Evolutionary conservation across 2,797 vertebrate genomes (phyloP), one percentile per base, ranked within the genome.

Genomic region (Phataginus tricuspis): DNA sequence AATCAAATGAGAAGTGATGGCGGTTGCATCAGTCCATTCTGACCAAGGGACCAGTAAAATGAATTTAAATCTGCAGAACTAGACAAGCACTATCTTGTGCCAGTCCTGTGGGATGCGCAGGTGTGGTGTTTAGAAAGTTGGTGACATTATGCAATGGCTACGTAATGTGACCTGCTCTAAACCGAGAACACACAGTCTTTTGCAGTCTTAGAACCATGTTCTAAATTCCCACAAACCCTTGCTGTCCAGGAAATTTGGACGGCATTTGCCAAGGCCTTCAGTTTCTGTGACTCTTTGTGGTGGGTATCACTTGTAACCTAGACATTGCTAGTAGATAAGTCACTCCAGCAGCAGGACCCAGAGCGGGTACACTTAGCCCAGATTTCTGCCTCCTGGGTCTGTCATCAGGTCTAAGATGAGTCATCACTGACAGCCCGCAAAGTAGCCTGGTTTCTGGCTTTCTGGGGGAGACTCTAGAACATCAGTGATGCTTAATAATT

Each of bases 401-500:
- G 51, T 77, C 94, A 72, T 25, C 78, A 61, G 42, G 23, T 69
- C 49, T 74, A 57, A 82, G 51, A 77, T 66, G 64, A 92, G 4
- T 94, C 87, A 89, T 86, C 61, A 53, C 23, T 74, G 51, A 84
- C 7, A 55, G 25, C 7, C 31, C 86, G 16, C 29, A 79, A 66
- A 78, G 37, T 57, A 71, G 8, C 23, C 45, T 85, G 74, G 49
- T 72, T 83, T 55, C 37, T 90, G 80, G 37, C 21, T 95, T 96
- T 94, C 55, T 42, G 29, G 31, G 42, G 29, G 37, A 86, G 61
- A 88, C 97, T 95, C 96, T 95, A 78, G 90, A 95, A 95, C 31
- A 75, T 93, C 87, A 86, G 61, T 7, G 61, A 78, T 63, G 66
- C 71, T 94, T 91, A 95, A 95, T 96, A 91, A 96, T 90, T 93